A percentile compares a stretch with the other conserved stretches of the same genome.
phyloP scores from a whole-genome alignment of 2,797 vertebrate species.

The Cottoperca gobio region DNA sequence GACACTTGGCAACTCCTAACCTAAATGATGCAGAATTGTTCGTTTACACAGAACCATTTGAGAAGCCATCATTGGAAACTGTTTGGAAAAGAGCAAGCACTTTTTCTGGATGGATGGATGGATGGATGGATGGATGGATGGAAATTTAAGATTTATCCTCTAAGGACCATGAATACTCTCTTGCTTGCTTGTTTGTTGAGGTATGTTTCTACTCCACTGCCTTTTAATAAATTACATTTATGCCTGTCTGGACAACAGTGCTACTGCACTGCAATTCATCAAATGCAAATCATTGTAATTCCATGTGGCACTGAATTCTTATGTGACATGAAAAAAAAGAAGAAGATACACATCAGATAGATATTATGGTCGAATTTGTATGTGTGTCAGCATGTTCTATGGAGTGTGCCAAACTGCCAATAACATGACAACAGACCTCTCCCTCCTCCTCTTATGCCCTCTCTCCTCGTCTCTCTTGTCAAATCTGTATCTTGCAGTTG shows the following conservation, averaged over 20 bases:
- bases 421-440: neutral
- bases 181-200: too few relatives aligned
- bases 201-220: too few relatives aligned
- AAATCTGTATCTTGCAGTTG: constrained; percentile 45
- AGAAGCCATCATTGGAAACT: too few relatives aligned
- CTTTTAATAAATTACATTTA: too few relatives aligned
- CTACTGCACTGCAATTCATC: neutral
- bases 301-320: neutral
- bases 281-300: neutral
- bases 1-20: too few relatives aligned
- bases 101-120: too few relatives aligned
- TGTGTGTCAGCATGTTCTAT: constrained; percentile 16
- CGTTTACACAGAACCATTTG: too few relatives aligned
- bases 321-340: neutral
- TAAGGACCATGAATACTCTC: neutral
- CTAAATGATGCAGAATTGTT: too few relatives aligned
- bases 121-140: too few relatives aligned
- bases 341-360: neutral
- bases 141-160: neutral
- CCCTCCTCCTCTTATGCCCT: neutral
- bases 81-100: too few relatives aligned
- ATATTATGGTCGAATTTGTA: neutral
- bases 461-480: constrained; percentile 36
- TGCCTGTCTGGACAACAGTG: too few relatives aligned
- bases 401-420: constrained; percentile 1